A percentile compares a stretch with the other conserved stretches of the same genome.
phyloP scores from a whole-genome alignment of 2,888 invertebrate genomes.

The Lycophotia porphyrea region DNA sequence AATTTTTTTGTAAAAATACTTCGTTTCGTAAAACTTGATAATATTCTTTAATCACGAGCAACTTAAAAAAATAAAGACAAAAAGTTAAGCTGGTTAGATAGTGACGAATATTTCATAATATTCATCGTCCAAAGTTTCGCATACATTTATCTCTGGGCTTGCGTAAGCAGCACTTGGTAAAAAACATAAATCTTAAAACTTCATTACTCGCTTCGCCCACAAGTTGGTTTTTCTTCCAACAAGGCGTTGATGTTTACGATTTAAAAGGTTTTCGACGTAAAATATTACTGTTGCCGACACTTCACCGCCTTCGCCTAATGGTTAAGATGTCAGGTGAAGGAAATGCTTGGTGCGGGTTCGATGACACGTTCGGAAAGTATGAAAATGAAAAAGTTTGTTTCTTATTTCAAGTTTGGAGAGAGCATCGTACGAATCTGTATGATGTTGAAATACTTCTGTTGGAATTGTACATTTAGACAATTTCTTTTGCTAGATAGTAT shows the following conservation, averaged over 20 bases:
- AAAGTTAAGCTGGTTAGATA: slow-evolving; percentile 13
- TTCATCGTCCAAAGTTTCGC: slow-evolving; percentile 42
- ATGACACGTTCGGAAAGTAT: slow-evolving; percentile 58
- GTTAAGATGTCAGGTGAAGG: slow-evolving; percentile 72
- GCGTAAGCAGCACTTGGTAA: slow-evolving; percentile 72
- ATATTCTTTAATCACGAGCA: neutral
- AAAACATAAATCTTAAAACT: slow-evolving; percentile 85
- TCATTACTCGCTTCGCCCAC: slow-evolving; percentile 81
- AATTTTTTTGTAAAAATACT: neutral
- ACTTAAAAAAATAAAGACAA: slow-evolving; percentile 7
- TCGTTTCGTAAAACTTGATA: neutral
- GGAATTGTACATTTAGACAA: neutral
- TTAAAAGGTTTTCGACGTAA: slow-evolving; percentile 88
- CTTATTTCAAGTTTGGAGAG: slow-evolving; percentile 44
- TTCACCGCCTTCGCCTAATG: slow-evolving; percentile 72
- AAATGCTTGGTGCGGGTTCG: slow-evolving; percentile 66
- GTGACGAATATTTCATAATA: slow-evolving; percentile 33
- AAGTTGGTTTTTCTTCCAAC: slow-evolving; percentile 82
- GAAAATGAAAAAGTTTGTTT: slow-evolving; percentile 52
- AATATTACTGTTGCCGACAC: slow-evolving; percentile 84
- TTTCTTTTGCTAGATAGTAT: neutral
- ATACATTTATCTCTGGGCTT: slow-evolving; percentile 55
- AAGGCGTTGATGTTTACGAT: slow-evolving; percentile 85
- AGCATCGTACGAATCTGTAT: neutral
- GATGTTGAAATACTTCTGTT: neutral